A percentile compares a stretch with the other conserved stretches of the same genome.
phyloP scores from a whole-genome alignment of 2,888 invertebrate genomes.

The Pseudococcus viburni region DNA sequence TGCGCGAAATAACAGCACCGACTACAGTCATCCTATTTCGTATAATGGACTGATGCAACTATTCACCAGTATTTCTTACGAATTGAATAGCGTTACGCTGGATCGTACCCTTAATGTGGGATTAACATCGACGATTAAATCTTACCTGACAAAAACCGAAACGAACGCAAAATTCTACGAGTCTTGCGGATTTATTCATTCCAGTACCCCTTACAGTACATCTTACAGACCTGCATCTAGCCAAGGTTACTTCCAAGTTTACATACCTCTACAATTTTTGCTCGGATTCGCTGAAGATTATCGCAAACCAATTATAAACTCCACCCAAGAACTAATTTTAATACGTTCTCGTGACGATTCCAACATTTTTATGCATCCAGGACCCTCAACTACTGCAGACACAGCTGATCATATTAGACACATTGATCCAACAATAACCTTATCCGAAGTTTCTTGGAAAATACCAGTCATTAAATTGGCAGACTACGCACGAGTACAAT shows the following conservation, averaged over 20 bases:
- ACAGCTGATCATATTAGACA: neutral
- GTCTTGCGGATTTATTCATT: neutral
- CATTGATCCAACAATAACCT: constrained; percentile 27
- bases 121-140: neutral
- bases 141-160: neutral
- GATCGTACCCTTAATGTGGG: neutral
- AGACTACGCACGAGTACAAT: constrained; percentile 69
- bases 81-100: neutral
- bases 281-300: neutral
- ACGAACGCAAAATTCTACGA: neutral
- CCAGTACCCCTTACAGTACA: neutral
- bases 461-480: constrained; percentile 67
- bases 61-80: neutral
- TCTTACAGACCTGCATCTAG: neutral
- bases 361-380: neutral
- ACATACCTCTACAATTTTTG: neutral
- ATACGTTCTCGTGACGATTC: neutral
- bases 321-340: neutral
- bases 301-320: neutral
- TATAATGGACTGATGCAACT: neutral
- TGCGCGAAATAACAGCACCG: neutral
- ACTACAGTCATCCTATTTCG: neutral
- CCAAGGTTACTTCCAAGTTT: neutral
- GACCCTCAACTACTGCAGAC: neutral
- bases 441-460: constrained; percentile 69